Conservation (phyloP, 2,113 vertebrate species). For the Poeciliopsis occidentalis region DNA sequence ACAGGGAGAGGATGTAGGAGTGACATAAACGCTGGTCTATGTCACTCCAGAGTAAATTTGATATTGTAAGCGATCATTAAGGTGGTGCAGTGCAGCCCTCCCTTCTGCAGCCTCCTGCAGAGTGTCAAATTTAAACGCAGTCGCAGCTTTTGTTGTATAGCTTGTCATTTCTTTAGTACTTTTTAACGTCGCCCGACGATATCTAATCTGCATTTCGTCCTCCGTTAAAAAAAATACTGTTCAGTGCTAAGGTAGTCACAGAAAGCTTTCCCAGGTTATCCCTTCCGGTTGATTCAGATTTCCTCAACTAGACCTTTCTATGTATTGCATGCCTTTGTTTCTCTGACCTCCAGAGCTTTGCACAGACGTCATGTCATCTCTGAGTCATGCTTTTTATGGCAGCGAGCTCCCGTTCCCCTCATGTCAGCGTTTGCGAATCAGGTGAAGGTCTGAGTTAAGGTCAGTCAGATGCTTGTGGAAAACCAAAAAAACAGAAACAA, state of each 20-base stretch:
- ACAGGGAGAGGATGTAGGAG: not conserved
- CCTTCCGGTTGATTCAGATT: not conserved
- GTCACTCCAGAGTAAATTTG: slow-evolving; percentile 12
- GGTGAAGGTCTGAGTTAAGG: slow-evolving; percentile 16
- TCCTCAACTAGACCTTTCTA: not conserved
- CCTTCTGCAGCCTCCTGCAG: slow-evolving; percentile 15
- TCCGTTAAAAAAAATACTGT: no score
- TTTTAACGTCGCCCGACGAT: no score
- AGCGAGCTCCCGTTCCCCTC: slow-evolving; percentile 27
- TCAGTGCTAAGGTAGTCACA: no score
- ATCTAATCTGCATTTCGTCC: no score
- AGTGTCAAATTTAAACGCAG: slow-evolving; percentile 7
- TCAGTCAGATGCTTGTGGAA: slow-evolving; percentile 11
- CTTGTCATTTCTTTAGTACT: not conserved
- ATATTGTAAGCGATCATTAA: slow-evolving; percentile 2
- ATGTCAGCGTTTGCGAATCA: slow-evolving; percentile 16
- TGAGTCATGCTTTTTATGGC: slow-evolving; percentile 36
- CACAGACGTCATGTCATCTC: slow-evolving; percentile 14
- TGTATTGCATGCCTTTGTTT: not conserved
- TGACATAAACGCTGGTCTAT: not conserved
- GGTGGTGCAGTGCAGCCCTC: slow-evolving; percentile 44
- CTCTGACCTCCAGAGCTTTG: slow-evolving; percentile 8
- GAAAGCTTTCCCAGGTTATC: not conserved
- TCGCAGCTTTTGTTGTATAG: not conserved
- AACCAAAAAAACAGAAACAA: not conserved